Conservation (phyloP, 2,113 vertebrate species). For the Mormoops blainvillei region DNA sequence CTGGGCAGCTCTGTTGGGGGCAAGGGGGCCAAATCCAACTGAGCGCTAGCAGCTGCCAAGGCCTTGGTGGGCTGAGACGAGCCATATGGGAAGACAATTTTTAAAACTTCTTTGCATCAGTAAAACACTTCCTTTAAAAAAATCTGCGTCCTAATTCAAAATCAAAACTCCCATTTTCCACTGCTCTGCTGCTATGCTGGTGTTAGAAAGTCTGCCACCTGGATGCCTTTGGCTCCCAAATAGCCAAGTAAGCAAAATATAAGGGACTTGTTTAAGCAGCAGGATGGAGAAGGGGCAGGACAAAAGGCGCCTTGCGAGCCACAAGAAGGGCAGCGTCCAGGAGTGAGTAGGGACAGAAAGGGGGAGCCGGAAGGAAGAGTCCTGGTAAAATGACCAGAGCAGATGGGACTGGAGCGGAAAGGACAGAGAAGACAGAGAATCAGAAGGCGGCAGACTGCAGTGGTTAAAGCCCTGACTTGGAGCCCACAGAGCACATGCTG, state of each 20-base stretch:
- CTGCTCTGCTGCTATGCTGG: background rate
- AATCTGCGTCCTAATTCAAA: background rate
- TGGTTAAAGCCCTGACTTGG: too few species aligned
- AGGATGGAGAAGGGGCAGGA: background rate
- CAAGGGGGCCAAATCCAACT: background rate
- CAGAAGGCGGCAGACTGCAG: background rate
- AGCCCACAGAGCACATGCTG: background rate
- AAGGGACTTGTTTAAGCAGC: background rate
- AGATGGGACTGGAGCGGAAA: background rate
- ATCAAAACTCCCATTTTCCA: conserved; percentile 39
- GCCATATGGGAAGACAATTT: background rate
- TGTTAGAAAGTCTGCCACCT: background rate
- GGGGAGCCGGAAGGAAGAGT: background rate
- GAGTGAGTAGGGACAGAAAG: background rate
- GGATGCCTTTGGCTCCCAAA: accelerated
- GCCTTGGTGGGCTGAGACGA: conserved; percentile 26
- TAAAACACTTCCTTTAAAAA: background rate
- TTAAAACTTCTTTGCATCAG: conserved; percentile 24
- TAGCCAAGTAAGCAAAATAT: background rate
- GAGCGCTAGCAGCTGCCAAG: background rate
- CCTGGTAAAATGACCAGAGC: background rate
- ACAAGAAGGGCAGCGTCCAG: background rate
- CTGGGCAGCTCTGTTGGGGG: background rate
- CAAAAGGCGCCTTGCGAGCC: background rate
- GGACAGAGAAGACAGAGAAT: background rate